Evolutionary conservation across 2,113 vertebrate species (phyloP).

Genomic region (Seriola aureovittata): DNA sequence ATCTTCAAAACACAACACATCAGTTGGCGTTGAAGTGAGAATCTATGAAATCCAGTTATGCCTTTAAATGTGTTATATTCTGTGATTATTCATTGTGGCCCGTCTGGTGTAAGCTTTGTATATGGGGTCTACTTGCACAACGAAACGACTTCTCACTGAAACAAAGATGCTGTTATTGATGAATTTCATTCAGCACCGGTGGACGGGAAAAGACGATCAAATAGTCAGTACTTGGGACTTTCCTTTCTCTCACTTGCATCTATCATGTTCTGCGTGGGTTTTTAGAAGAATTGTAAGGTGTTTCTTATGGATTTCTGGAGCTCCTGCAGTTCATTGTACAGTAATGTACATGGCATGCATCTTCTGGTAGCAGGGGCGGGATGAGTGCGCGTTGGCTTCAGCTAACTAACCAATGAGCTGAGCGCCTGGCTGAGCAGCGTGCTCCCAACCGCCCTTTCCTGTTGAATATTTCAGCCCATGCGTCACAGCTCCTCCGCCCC

Average conservation of each 20-base stretch:
- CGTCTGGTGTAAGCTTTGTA: not conserved
- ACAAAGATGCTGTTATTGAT: slow-evolving; percentile 61
- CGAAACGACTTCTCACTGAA: slow-evolving; percentile 4
- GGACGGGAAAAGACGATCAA: too few relatives aligned
- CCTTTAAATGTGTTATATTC: not conserved
- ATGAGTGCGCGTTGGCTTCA: slow-evolving; percentile 22
- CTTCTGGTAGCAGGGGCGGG: slow-evolving; percentile 68
- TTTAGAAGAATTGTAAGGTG: not conserved
- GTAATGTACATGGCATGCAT: slow-evolving; percentile 62
- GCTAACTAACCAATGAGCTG: slow-evolving; percentile 65
- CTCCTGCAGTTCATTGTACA: slow-evolving; percentile 65
- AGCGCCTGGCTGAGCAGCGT: slow-evolving; percentile 31
- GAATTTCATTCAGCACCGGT: not conserved
- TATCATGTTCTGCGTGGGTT: not conserved
- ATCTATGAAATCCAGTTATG: not conserved
- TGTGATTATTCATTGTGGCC: not conserved
- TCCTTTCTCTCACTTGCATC: not conserved
- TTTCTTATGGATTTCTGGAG: slow-evolving; percentile 15
- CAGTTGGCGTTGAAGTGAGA: too few relatives aligned
- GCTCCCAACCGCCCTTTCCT: slow-evolving; percentile 70
- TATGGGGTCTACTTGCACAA: not conserved
- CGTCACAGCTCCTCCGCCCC: slow-evolving; percentile 80
- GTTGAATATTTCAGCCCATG: slow-evolving; percentile 68
- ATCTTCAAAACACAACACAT: not conserved
- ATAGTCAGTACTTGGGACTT: fast-evolving